A percentile compares a stretch with the other conserved stretches of the same genome.
phyloP scores from a whole-genome alignment of 2,888 invertebrate species.

The Cheilosia scutellata region DNA sequence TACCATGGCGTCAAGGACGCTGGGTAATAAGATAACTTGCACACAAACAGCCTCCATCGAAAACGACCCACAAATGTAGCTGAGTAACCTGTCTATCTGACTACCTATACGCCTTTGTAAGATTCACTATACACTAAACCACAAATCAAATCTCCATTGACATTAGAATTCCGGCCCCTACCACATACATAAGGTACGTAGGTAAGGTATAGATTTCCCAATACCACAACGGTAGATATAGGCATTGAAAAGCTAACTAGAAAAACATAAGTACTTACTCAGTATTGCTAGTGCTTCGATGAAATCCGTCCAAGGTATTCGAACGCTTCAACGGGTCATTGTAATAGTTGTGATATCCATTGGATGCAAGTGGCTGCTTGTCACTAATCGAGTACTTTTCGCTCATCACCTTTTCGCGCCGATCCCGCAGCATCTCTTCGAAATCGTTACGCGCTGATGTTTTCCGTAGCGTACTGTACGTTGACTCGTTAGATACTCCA shows the following conservation, averaged over 20 bases:
- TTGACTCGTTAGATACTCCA: slow-evolving; percentile 78
- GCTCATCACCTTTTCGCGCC: slow-evolving; percentile 82
- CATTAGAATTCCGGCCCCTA: slow-evolving; percentile 61
- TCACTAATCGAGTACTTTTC: slow-evolving; percentile 73
- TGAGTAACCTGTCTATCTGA: slow-evolving; percentile 3
- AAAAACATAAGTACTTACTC: slow-evolving; percentile 76
- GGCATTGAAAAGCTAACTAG: slow-evolving; percentile 8
- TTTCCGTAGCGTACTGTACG: slow-evolving; percentile 79
- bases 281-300: slow-evolving; percentile 77
- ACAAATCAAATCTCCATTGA: slow-evolving; percentile 65
- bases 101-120: slow-evolving; percentile 43
- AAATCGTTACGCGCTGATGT: slow-evolving; percentile 83
- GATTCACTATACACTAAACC: slow-evolving; percentile 46
- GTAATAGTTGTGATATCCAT: slow-evolving; percentile 77
- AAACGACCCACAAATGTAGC: slow-evolving; percentile 44
- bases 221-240: slow-evolving; percentile 23
- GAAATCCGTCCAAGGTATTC: slow-evolving; percentile 79
- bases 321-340: slow-evolving; percentile 79
- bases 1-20: slow-evolving; percentile 61
- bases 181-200: slow-evolving; percentile 3
- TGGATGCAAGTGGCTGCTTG: slow-evolving; percentile 65
- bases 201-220: slow-evolving; percentile 24
- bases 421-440: slow-evolving; percentile 83
- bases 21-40: slow-evolving; percentile 62
- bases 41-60: slow-evolving; percentile 16